These are phyloP conservation scores for Daubentonia madagascariensis DNA, from an alignment of 2,113 vertebrate species.

Conservation along the genomic window DNA sequence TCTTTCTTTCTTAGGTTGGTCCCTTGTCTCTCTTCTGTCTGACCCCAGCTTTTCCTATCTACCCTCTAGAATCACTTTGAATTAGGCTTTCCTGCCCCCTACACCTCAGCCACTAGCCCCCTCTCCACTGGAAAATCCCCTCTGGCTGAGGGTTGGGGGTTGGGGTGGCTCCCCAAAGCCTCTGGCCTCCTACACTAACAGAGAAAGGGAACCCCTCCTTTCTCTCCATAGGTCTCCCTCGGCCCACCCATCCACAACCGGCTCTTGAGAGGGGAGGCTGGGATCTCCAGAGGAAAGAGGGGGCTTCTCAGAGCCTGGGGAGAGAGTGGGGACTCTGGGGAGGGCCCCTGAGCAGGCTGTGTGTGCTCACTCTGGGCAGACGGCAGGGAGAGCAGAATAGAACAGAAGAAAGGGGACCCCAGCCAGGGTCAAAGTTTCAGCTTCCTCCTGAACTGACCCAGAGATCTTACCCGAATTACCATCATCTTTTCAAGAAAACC, in stretches of 20 bases:
- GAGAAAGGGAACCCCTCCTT: not conserved
- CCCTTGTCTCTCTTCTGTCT: not conserved
- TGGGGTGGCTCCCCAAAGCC: not conserved
- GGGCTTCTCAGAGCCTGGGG: not conserved
- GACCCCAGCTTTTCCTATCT: not conserved
- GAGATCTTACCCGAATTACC: not conserved
- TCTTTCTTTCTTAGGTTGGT: not conserved
- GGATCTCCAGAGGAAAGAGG: not conserved
- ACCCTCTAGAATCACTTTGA: not conserved
- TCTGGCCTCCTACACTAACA: not conserved
- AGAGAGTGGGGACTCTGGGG: no score
- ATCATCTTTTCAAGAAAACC: not conserved
- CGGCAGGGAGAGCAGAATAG: not conserved
- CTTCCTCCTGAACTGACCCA: not conserved
- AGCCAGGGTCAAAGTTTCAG: not conserved
- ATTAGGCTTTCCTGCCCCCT: not conserved
- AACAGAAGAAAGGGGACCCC: not conserved
- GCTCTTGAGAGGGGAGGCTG: not conserved
- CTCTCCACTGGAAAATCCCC: not conserved
- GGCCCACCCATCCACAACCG: not conserved
- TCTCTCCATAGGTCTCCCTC: not conserved
- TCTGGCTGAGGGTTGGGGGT: no score
- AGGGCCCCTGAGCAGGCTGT: accelerated
- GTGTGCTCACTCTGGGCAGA: no score
- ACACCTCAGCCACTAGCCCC: not conserved